Conservation (phyloP, 2,113 vertebrate genomes). For the Heptranchias perlo region DNA sequence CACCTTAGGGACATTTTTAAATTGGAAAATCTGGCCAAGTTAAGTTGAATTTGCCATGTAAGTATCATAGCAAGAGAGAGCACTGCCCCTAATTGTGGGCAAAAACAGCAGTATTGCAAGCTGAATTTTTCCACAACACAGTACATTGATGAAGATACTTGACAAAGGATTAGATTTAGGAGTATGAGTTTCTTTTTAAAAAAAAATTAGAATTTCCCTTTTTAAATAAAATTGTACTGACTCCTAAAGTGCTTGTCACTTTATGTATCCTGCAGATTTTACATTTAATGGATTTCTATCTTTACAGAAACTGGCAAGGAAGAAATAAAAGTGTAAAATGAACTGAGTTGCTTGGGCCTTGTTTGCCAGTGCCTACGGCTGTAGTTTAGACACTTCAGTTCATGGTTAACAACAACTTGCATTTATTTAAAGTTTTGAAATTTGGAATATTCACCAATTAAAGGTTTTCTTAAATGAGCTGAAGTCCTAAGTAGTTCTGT, state of each 20-base stretch:
- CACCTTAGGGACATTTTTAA: not conserved
- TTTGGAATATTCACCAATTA: too few species aligned
- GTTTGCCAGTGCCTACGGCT: too few species aligned
- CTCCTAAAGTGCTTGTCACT: conserved; percentile 41
- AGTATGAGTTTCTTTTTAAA: not conserved
- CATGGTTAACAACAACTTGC: too few species aligned
- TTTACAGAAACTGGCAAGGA: too few species aligned
- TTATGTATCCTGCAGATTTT: conserved; percentile 42
- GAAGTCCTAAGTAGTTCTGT: not conserved
- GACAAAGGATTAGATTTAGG: conserved; percentile 41
- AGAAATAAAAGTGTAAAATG: too few species aligned
- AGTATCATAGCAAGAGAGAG: not conserved
- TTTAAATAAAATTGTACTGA: conserved; percentile 34
- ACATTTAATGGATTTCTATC: too few species aligned
- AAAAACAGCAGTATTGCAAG: not conserved
- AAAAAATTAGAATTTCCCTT: conserved; percentile 42
- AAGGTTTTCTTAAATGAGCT: not conserved
- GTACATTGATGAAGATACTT: not conserved
- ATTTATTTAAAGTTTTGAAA: too few species aligned
- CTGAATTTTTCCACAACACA: not conserved
- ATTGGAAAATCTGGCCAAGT: not conserved
- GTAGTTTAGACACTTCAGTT: too few species aligned
- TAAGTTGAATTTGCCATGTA: not conserved
- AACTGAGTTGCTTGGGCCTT: too few species aligned
- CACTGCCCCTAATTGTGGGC: not conserved